Evolutionary conservation across 2,888 invertebrate genomes (phyloP), one percentile per base, ranked within the genome.

Genomic region (Tenthredo mesomela): DNA sequence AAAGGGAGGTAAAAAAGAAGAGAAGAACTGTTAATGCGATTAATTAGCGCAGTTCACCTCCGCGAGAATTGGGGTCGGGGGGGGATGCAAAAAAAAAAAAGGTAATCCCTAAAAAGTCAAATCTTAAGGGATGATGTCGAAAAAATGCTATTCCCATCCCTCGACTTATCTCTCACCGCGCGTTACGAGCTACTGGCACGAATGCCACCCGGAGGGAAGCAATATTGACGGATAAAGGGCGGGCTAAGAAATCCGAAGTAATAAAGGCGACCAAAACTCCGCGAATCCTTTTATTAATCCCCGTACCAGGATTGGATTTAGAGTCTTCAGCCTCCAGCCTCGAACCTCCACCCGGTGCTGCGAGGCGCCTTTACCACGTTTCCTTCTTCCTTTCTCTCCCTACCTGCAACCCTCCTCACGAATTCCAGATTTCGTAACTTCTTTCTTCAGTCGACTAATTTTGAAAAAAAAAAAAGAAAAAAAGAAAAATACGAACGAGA

Each of bases 271-370:
- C 91, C 91, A 91, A 92, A 92, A 91, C 91, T 92, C 89, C 89
- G 90, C 88, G 92, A 92, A 92, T 92, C 91, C 92, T 92, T 92
- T 92, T 91, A 92, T 92, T 92, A 92, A 92, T 92, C 92, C 90
- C 89, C 90, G 89, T 91, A 89, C 90, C 90, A 88, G 91, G 91
- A 92, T 92, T 92, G 92, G 92, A 92, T 92, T 92, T 91, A 89
- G 90, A 91, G 90, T 89, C 89, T 86, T 86, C 86, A 86, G 84
- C 84, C 86, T 86, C 86, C 87, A 37, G 29, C 75, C n/a, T 43
- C 21, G 87, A 37, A 21, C 75, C 25, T 43, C 71, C 71, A 50
- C 40, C 70, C 82, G 71, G 83, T 73, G 82, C 73, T 75, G n/a
- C n/a, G 86, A 84, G 85, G 75, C 85, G 84, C 82, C 85, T 82